These are phyloP conservation scores for Oryzias celebensis DNA, from an alignment of 2,113 vertebrate genomes.

Conservation along the genomic window DNA sequence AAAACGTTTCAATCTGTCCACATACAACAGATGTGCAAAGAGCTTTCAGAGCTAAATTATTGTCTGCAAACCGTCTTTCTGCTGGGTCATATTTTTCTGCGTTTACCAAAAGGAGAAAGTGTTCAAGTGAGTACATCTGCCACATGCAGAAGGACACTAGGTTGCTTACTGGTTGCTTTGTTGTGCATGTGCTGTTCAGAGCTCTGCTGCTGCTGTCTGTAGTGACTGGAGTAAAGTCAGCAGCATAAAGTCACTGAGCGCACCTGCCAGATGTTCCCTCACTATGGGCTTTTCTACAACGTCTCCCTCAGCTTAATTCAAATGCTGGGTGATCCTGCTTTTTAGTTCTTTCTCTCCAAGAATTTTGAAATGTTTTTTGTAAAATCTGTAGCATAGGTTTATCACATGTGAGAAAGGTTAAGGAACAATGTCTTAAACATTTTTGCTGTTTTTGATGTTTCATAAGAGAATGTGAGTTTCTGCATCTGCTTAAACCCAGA, in stretches of 20 bases:
- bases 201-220: conserved; percentile 44
- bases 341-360: conserved; percentile 6
- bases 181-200: conserved; percentile 50
- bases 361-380: conserved; percentile 24
- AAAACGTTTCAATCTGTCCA: conserved; percentile 24
- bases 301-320: conserved; percentile 57
- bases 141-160: conserved; percentile 44
- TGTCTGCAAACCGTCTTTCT: conserved; percentile 39
- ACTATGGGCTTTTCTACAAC: conserved; percentile 59
- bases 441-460: too few relatives aligned
- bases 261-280: conserved; percentile 54
- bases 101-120: conserved; percentile 31
- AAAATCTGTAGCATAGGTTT: background rate
- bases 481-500: too few relatives aligned
- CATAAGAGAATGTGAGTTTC: too few relatives aligned
- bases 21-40: conserved; percentile 2
- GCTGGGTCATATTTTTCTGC: conserved; percentile 15
- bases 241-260: conserved; percentile 54
- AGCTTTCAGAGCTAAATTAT: conserved; percentile 14
- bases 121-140: conserved; percentile 6
- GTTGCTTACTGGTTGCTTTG: conserved; percentile 47
- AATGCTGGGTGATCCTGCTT: conserved; percentile 49
- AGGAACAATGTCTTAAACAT: too few relatives aligned
- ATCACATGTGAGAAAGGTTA: too few relatives aligned
- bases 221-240: conserved; percentile 46